phyloP scores from a whole-genome alignment of 2,888 invertebrate species.

The Cordilura impudica region DNA sequence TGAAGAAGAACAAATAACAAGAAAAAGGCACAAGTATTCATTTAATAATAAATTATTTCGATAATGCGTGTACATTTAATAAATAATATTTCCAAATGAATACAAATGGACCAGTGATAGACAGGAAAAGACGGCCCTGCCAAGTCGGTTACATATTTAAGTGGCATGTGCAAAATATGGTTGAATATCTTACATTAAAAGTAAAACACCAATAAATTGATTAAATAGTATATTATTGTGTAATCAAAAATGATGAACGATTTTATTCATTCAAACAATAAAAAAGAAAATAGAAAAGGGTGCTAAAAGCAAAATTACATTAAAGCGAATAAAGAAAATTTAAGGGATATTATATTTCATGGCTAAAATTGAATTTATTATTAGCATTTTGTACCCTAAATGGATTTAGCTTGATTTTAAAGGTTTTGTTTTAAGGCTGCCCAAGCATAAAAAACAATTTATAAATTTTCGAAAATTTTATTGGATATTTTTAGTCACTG shows the following conservation, averaged over 20 bases:
- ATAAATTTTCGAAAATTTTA: no score
- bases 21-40: background rate
- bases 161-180: background rate
- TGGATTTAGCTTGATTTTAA: no score
- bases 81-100: conserved; percentile 52
- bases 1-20: background rate
- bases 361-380: no score
- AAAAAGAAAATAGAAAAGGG: background rate
- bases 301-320: background rate
- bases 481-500: no score
- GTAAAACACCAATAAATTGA: conserved; percentile 43
- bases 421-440: no score
- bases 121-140: background rate
- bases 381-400: no score
- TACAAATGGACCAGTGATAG: conserved; percentile 26
- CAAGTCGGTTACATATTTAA: background rate
- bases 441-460: no score
- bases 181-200: conserved; percentile 14
- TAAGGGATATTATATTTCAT: background rate
- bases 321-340: background rate
- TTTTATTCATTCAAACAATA: background rate
- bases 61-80: conserved; percentile 48
- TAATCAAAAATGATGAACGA: conserved; percentile 28
- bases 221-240: conserved; percentile 31
- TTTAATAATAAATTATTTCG: conserved; percentile 44